Evolutionary conservation across 1,140 invertebrate genomes (phyloP), one percentile per base, ranked within the genome.

Genomic region (Steinernema feltiae): DNA sequence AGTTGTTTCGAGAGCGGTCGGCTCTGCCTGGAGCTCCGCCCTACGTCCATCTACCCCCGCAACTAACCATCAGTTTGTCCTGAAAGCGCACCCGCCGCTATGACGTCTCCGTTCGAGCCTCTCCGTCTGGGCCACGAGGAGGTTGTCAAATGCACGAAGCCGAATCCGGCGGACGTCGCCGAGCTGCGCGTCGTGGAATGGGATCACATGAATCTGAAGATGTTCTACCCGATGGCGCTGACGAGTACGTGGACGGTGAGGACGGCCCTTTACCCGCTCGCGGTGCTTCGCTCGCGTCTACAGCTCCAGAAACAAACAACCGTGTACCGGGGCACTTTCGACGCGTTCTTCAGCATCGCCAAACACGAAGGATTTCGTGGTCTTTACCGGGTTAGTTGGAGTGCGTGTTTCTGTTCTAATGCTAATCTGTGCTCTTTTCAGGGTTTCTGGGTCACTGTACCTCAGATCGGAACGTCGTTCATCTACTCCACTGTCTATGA

Each of bases 401-500:
- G 31, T 12, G 69, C 7, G 18, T 7, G 12, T n/a, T n/a, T 18
- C 7, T 18, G 1, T 69, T 30, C 32, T 71, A 17, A 7, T 1
- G 3, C 32, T 1, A 70, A 30, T 30, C 1, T 21, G 3, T 3
- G 32, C n/a, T n/a, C n/a, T 29, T 30, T 46, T 71, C 31, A 78
- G 76, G 76, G 76, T n/a, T 78, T 78, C 69, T 76, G 74, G 74
- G 70, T 78, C 1, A 78, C 76, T 27, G 73, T 78, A 0, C 76
- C 76, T 27, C 76, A 78, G 48, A 76, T 78, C 69, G 76, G 76
- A 32, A 69, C 48, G n/a, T 78, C 76, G 2, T 76, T 78, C 53
- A 76, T 93, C 87, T 98, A 98, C 87, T 94, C 97, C 32, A 92
- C 93, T 15, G 94, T 94, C 0, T 97, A 97, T 84, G 95, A 98